A percentile compares a stretch with the other conserved stretches of the same genome.
Conservation (phyloP, 2,888 invertebrate species). For the Kryphioiulus occultus region DNA sequence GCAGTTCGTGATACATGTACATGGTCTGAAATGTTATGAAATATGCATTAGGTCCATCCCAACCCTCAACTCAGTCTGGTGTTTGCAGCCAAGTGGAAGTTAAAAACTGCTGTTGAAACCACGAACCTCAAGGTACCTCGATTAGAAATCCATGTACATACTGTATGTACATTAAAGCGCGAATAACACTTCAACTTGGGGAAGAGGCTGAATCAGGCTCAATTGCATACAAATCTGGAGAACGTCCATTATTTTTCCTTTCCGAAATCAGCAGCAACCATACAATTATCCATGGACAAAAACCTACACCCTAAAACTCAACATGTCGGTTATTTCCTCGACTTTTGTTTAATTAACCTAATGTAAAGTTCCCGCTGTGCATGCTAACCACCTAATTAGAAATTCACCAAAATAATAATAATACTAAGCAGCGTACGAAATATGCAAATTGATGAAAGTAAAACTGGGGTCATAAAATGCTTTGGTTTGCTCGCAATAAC, state of each 20-base stretch:
- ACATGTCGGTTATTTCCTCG: neutral
- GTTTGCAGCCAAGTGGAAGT: neutral
- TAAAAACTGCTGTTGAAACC: neutral
- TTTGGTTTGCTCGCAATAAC: neutral
- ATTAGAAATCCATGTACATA: neutral
- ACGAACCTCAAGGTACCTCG: neutral
- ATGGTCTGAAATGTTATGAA: neutral
- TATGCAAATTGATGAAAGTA: neutral
- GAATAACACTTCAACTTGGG: neutral
- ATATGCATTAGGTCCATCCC: neutral
- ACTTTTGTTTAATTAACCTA: neutral
- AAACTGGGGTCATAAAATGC: neutral
- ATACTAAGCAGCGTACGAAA: neutral
- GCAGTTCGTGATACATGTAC: neutral
- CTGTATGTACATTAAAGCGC: too few relatives aligned
- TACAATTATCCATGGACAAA: neutral
- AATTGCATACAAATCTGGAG: neutral
- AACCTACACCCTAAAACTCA: neutral
- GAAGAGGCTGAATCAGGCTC: neutral
- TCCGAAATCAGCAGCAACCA: neutral
- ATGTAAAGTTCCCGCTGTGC: neutral
- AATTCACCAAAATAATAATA: neutral
- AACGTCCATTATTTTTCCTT: neutral
- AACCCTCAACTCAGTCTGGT: neutral
- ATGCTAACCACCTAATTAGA: constrained; percentile 9